phyloP scores from a whole-genome alignment of 2,888 invertebrate genomes.

The Scaptomyza tumidula region DNA sequence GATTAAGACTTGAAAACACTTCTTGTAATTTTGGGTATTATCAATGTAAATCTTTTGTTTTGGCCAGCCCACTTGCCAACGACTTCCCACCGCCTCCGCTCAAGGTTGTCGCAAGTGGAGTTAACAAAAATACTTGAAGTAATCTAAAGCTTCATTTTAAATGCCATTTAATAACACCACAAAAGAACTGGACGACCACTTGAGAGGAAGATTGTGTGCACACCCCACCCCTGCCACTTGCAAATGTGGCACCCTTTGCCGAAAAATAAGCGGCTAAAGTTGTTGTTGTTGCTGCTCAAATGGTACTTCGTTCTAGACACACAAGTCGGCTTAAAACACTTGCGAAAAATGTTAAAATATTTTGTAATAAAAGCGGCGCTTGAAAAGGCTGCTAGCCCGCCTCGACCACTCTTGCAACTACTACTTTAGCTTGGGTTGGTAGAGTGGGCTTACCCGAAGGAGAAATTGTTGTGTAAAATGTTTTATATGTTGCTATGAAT shows the following conservation, averaged over 20 bases:
- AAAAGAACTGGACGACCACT: constrained; percentile 63
- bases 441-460: constrained; percentile 18
- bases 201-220: constrained; percentile 21
- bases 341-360: constrained; percentile 79
- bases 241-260: constrained; percentile 47
- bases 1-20: constrained; percentile 17
- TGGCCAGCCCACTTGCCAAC: neutral
- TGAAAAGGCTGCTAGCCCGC: constrained; percentile 58
- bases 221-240: constrained; percentile 20
- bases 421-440: constrained; percentile 25
- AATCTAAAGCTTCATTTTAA: constrained; percentile 70
- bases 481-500: constrained; percentile 79
- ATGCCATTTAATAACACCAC: constrained; percentile 74
- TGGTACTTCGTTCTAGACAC: constrained; percentile 75
- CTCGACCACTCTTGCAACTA: constrained; percentile 5
- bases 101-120: constrained; percentile 13
- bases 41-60: constrained; percentile 15
- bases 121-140: constrained; percentile 54
- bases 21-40: constrained; percentile 11
- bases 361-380: constrained; percentile 70
- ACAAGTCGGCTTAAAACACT: constrained; percentile 81
- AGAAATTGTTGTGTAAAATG: constrained; percentile 74
- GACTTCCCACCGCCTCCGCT: neutral
- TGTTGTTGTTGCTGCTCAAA: constrained; percentile 53
- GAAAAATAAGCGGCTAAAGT: constrained; percentile 54